These are phyloP conservation scores for Coreius guichenoti DNA, from an alignment of 2,797 vertebrate genomes.

Conservation along the genomic window DNA sequence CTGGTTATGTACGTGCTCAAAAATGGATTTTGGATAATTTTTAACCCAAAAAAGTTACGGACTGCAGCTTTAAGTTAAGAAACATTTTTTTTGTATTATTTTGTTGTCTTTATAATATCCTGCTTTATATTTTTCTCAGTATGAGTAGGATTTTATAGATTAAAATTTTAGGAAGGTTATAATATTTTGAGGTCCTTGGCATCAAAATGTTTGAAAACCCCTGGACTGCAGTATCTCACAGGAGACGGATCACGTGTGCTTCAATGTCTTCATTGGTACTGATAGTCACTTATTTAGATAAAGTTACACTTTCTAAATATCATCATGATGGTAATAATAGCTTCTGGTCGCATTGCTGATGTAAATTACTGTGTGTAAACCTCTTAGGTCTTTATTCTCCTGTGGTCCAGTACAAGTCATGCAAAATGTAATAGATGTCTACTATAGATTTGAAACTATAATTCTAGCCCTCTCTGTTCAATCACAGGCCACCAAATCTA, in stretches of 20 bases:
- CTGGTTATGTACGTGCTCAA: too few relatives aligned
- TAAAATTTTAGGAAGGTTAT: not conserved
- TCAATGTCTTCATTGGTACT: not conserved
- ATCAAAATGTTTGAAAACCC: not conserved
- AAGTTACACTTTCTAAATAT: not conserved
- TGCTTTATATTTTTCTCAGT: too few relatives aligned
- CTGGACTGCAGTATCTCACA: not conserved
- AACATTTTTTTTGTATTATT: too few relatives aligned
- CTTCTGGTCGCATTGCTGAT: not conserved
- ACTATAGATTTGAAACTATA: not conserved
- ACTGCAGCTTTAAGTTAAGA: too few relatives aligned
- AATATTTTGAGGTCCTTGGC: not conserved
- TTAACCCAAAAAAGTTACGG: too few relatives aligned
- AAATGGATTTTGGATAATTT: too few relatives aligned
- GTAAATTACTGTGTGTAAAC: not conserved
- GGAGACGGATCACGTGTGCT: not conserved
- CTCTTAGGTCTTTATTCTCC: not conserved
- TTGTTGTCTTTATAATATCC: not conserved
- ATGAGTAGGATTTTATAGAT: not conserved
- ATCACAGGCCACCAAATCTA: conserved; percentile 89
- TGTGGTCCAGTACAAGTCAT: not conserved
- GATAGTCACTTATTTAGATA: not conserved
- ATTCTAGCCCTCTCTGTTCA: conserved; percentile 21
- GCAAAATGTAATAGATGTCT: not conserved
- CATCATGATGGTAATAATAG: not conserved